These are phyloP conservation scores for Scaptomyza reducta DNA, from an alignment of 2,888 invertebrate species.

Conservation along the genomic window DNA sequence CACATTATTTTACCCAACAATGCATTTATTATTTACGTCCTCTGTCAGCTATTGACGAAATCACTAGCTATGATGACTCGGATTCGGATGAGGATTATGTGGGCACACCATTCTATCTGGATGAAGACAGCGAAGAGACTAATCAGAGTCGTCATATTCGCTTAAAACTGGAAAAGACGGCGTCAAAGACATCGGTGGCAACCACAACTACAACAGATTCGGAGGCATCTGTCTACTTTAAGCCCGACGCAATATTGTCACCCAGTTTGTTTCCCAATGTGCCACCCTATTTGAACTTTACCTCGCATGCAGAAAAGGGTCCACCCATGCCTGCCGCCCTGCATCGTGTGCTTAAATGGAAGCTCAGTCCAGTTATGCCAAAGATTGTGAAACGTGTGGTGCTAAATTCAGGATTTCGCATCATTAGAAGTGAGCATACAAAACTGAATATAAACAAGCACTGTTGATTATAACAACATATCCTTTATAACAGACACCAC, in stretches of 20 bases:
- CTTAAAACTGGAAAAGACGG: constrained; percentile 39
- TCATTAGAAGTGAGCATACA: constrained; percentile 85
- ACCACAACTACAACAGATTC: constrained; percentile 56
- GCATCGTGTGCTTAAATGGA: constrained; percentile 95
- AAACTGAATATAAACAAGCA: neutral
- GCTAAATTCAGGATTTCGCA: constrained; percentile 92
- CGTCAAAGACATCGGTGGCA: constrained; percentile 56
- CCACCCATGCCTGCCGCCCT: constrained; percentile 88
- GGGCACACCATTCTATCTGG: constrained; percentile 79
- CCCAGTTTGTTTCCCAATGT: constrained; percentile 89
- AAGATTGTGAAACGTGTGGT: constrained; percentile 95
- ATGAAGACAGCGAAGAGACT: constrained; percentile 71
- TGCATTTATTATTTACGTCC: neutral
- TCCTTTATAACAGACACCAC: constrained; percentile 87
- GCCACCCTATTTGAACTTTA: constrained; percentile 92
- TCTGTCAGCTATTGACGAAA: constrained; percentile 79
- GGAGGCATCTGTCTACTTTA: constrained; percentile 66
- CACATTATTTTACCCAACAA: neutral
- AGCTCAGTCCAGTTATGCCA: constrained; percentile 96
- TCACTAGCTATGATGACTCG: constrained; percentile 80
- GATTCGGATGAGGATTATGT: constrained; percentile 82
- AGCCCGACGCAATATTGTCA: constrained; percentile 83
- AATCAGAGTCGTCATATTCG: constrained; percentile 77
- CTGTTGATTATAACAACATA: neutral
- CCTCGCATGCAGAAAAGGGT: constrained; percentile 87